These are phyloP conservation scores for Tetrax tetrax DNA, from an alignment of 2,113 vertebrate species.

Conservation along the genomic window DNA sequence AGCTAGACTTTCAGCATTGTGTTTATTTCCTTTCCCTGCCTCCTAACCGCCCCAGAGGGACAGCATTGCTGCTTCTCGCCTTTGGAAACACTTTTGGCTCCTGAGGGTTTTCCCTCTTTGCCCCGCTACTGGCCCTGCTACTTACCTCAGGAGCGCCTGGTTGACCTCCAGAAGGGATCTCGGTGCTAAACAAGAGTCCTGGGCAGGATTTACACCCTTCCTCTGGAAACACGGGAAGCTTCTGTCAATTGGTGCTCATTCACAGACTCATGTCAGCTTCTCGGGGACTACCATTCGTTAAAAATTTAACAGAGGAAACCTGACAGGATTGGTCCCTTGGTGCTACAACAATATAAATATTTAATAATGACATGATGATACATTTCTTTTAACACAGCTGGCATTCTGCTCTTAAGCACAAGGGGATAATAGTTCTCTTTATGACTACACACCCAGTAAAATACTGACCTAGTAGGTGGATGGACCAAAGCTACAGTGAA, in stretches of 20 bases:
- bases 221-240: conserved; percentile 1
- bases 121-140: neutral
- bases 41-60: neutral
- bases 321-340: conserved; percentile 23
- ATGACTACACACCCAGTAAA: neutral
- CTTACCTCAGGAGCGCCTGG: neutral
- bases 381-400: conserved; percentile 33
- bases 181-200: neutral
- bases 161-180: neutral
- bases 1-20: neutral
- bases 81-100: neutral
- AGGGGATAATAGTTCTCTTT: neutral
- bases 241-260: neutral
- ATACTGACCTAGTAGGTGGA: neutral
- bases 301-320: conserved; percentile 21
- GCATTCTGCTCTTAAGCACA: neutral
- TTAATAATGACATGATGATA: conserved; percentile 26
- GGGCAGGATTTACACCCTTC: neutral
- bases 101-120: neutral
- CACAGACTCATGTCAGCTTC: conserved; percentile 3
- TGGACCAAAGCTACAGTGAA: neutral
- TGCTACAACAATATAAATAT: conserved; percentile 30
- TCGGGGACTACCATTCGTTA: neutral
- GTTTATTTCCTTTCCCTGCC: neutral
- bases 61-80: neutral